Evolutionary conservation across 1,140 invertebrate species (phyloP), one percentile per base, ranked within the genome.

Genomic region (Antheraea mylitta): DNA sequence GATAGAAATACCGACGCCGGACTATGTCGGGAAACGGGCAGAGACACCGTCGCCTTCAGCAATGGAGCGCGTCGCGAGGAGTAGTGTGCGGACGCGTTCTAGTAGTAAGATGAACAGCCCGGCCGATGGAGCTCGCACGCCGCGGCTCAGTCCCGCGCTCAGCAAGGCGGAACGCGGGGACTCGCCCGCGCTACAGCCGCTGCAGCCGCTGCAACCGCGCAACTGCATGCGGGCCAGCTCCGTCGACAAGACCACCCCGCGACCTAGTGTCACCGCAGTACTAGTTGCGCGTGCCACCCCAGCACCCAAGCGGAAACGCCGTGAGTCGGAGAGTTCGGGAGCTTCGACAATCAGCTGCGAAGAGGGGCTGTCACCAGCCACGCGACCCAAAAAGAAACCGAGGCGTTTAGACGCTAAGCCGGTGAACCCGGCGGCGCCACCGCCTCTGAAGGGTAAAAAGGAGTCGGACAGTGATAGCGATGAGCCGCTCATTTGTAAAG

Each of bases 321-420:
- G 96, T 76, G 96, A 96, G 80, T 96, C 96, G 0, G 96, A 96
- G 73, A 96, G 95, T 81, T 95, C 95, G n/a, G 93, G 93, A 61
- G 92, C 94, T 18, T 94, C 93, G 11, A 92, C 92, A 75, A 90
- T 94, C 67, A 94, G 95, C 73, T 92, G 95, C 58, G 94, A 95
- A 70, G 92, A 86, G 81, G 94, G 90, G 80, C 89, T 82, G 0
- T 91, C 90, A 13, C 89, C 86, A 13, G 80, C 78, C 8, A 85
- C 79, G 0, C 71, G 85, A 10, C 78, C 76, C 58, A 87, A 89
- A 70, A 90, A 87, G 76, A 92, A 91, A 48, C 85, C 83, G 45
- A 79, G 80, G 37, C 76, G 74, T 18, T 60, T 77, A 65, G 88
- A 87, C 10, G 58, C 69, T 42, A 80, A 74, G 62, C 75, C 73